Percentiles rank a stretch among this genome's conserved stretches.
Evolutionary conservation across 2,888 invertebrate genomes (phyloP).

Genomic region (Rhagonycha lutea): DNA sequence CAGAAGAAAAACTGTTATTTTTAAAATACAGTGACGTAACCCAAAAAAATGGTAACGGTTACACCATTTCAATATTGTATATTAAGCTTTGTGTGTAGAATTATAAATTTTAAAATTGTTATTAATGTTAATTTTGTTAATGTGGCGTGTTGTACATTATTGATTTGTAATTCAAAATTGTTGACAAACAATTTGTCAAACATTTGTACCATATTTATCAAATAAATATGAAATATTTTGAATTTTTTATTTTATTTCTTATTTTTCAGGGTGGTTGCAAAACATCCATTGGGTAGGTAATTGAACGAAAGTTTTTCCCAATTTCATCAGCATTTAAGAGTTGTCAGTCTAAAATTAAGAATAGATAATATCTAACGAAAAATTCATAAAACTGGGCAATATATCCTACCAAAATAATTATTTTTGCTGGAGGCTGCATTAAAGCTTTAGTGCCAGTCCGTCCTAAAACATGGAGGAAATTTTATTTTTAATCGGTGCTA

Average conservation of each 20-base stretch:
- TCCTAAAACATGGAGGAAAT: background rate
- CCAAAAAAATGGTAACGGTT: background rate
- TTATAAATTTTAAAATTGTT: constrained; percentile 9
- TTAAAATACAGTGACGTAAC: background rate
- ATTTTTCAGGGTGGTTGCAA: too few relatives aligned
- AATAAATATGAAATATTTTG: constrained; percentile 24
- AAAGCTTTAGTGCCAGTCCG: background rate
- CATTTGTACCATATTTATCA: constrained; percentile 24
- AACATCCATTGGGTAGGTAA: too few relatives aligned
- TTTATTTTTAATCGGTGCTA: background rate
- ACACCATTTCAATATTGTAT: background rate
- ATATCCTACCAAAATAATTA: too few relatives aligned
- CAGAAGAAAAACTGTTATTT: constrained; percentile 31
- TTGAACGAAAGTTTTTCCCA: too few relatives aligned
- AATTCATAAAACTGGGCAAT: too few relatives aligned
- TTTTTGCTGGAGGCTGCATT: too few relatives aligned
- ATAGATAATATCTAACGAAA: too few relatives aligned
- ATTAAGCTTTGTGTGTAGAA: background rate
- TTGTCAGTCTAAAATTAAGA: too few relatives aligned
- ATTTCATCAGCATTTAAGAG: too few relatives aligned
- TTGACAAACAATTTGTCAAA: background rate
- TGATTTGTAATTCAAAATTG: background rate
- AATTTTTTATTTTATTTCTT: background rate
- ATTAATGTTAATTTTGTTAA: constrained; percentile 6
- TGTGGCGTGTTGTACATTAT: background rate